These are phyloP conservation scores for Nerophis ophidion DNA, from an alignment of 2,113 vertebrate genomes.

Conservation along the genomic window DNA sequence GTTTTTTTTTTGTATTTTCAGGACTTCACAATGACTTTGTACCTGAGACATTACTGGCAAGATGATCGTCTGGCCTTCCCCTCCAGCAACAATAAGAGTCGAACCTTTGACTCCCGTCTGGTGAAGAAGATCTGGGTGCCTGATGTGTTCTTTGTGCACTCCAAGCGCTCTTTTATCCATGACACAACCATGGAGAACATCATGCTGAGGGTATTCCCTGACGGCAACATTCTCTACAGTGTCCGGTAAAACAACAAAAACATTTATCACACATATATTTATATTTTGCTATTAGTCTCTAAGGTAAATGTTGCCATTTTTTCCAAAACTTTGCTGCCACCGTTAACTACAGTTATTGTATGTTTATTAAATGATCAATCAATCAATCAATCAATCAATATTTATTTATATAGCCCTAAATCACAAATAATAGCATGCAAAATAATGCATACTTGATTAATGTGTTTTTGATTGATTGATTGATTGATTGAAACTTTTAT, in stretches of 20 bases:
- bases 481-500: too few species aligned
- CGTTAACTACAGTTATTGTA: too few species aligned
- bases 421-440: too few species aligned
- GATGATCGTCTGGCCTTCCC: constrained; percentile 86
- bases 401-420: too few species aligned
- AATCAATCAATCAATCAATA: too few species aligned
- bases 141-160: constrained; percentile 90
- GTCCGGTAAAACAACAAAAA: constrained; percentile 68
- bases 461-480: too few species aligned
- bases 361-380: too few species aligned
- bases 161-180: constrained; percentile 89
- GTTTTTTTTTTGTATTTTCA: constrained; percentile 47
- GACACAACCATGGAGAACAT: constrained; percentile 88
- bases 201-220: constrained; percentile 82
- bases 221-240: constrained; percentile 86
- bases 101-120: constrained; percentile 85
- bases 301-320: too few species aligned
- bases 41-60: constrained; percentile 93
- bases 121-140: constrained; percentile 92
- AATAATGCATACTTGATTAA: too few species aligned
- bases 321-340: too few species aligned
- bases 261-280: not conserved
- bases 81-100: constrained; percentile 86
- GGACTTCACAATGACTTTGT: constrained; percentile 94
- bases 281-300: too few species aligned